Percentiles rank a stretch among this genome's conserved stretches.
Conservation (phyloP, 2,113 vertebrate genomes). For the Podarcis muralis region DNA sequence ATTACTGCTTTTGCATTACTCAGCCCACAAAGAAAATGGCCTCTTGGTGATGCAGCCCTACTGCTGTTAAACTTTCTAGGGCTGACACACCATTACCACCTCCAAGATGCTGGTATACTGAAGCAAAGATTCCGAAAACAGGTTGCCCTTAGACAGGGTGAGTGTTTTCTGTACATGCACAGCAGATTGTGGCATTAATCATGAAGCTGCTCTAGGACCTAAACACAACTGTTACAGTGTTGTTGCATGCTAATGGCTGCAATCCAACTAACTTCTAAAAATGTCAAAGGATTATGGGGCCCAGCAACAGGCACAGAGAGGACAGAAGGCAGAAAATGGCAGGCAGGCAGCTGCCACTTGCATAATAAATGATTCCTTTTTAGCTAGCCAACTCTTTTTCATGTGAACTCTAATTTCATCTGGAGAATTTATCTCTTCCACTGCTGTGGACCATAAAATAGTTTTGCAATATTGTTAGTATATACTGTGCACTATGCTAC, state of each 20-base stretch:
- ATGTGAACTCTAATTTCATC: constrained; percentile 4
- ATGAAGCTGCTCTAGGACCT: neutral
- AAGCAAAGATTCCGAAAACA: neutral
- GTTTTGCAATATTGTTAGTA: neutral
- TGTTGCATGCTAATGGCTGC: neutral
- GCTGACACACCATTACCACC: neutral
- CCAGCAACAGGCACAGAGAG: neutral
- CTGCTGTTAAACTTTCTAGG: neutral
- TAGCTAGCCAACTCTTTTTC: constrained; percentile 40
- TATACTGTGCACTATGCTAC: constrained; percentile 1
- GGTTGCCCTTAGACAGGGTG: too few relatives aligned
- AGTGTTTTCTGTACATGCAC: neutral
- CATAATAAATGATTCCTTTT: constrained; percentile 27
- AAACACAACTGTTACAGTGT: neutral
- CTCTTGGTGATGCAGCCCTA: neutral
- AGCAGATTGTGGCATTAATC: neutral
- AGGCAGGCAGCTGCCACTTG: constrained; percentile 38
- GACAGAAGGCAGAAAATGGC: constrained; percentile 32
- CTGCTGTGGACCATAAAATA: constrained; percentile 18
- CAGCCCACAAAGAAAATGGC: neutral
- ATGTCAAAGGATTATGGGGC: neutral
- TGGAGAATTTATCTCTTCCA: constrained; percentile 34
- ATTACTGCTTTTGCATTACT: neutral
- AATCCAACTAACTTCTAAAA: neutral
- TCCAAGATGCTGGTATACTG: neutral